Percentiles rank a stretch among this genome's conserved stretches.
Evolutionary conservation across 2,797 vertebrate genomes (phyloP).

Genomic region (Sebastes minor): DNA sequence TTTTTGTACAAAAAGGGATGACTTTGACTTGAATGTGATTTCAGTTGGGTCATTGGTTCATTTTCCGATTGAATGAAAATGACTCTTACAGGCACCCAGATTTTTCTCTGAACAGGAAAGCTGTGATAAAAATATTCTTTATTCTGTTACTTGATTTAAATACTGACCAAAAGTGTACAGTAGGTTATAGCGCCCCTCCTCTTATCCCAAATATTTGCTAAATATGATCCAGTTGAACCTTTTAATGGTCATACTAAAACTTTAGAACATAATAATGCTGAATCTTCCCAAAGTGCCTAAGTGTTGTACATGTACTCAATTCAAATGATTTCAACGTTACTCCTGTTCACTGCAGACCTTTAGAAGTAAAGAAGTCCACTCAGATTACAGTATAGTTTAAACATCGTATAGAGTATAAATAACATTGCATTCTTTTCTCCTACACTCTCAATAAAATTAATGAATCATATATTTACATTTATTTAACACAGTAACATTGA

Average conservation of each 20-base stretch:
- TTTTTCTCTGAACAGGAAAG: neutral
- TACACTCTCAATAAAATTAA: neutral
- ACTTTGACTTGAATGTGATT: no score
- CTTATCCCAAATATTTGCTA: no score
- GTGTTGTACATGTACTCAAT: neutral
- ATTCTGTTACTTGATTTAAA: no score
- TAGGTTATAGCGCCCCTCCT: no score
- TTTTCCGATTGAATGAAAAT: no score
- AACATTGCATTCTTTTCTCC: neutral
- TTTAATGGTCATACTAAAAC: neutral
- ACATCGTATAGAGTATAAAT: neutral
- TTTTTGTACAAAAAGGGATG: no score
- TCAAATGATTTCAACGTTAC: neutral
- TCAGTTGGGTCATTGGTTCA: no score
- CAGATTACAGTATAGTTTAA: neutral
- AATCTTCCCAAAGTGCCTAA: neutral
- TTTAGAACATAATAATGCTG: neutral
- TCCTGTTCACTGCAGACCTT: neutral
- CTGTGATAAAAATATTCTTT: no score
- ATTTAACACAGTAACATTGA: neutral
- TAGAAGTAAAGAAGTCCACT: neutral
- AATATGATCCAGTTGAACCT: no score
- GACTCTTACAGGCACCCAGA: no score
- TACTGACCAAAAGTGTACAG: no score
- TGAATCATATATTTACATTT: neutral